Base-by-base conservation (phyloP, 2,113 vertebrate genomes). In the Sinosuthora webbiana region DNA sequence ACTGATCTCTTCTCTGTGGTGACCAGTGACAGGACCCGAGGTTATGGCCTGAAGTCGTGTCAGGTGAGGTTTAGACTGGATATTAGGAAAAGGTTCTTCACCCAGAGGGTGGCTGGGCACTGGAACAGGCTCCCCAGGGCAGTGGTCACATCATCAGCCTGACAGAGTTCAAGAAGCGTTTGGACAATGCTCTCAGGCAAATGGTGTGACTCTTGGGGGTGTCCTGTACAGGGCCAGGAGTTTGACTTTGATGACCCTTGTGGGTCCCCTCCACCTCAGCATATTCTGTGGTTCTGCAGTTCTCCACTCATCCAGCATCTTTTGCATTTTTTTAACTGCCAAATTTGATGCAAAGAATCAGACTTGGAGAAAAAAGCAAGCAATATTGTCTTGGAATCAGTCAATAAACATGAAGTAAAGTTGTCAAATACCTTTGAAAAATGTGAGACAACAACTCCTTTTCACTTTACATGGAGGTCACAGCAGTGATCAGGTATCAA, bases 71-170 rank as follows among this genome's bases (percentile, higher is more conserved):
- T 85, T 41, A 65, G 20, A 10, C 0, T 49, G 35, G 30, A 11
- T 25, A 30, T 41, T 2, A 56, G 35, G 2, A 20, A 41, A 57
- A 49, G 1, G 0, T 6, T 57, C 7, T 57, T 75, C 24, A 0
- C 2, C 42, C 50, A 65, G 30, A 75, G 5, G 70, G 20, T 41
- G 30, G 0, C 0, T 85, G 35, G 5, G 20, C 70, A 30, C 20
- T 30, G 50, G 47, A 41, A 65, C 5, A 35, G 41, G 30, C 8
- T 57, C 60, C 35, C 10, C 5, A n/a, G 20, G 4, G 24, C 1
- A 65, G 42, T 1, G 19, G 1, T 42, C 70, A 65, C 20, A 57
- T 52, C 30, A 6, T 7, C 31, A 57, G 13, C 42, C 52, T 31
- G 35, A 35, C 20, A 42, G n/a, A 47, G 35, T 2, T 31, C 21